Evolutionary conservation across 2,113 vertebrate species (phyloP), one percentile per base, ranked within the genome.

Genomic region (Orcinus orca): DNA sequence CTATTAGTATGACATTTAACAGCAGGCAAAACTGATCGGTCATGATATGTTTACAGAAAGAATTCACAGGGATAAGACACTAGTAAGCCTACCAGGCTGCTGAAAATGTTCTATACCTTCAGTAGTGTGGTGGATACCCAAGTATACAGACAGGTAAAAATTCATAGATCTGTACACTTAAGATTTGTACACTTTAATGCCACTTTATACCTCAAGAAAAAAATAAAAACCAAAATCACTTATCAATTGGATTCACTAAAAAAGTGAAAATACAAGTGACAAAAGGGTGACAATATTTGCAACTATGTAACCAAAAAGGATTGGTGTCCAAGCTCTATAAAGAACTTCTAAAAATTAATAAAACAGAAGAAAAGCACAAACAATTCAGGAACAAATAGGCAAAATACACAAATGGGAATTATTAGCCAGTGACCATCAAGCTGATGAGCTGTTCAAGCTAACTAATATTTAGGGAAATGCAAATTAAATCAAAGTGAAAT

Each of bases 401-500:
- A 73, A 73, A 77, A 3, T 26, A 58, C 11, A 26, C 74, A 77
- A 33, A 25, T 38, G 13, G 50, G 23, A 53, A 47, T 83, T 87
- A 21, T 26, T 50, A 79, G 47, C 76, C 44, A 91, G 29, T 60
- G 70, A 10, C n/a, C 62, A 84, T 20, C 65, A 89, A 89, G 33
- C 38, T 62, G 38, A 92, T 85, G 81, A 88, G 38, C 41, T 91
- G 36, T 67, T 84, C n/a, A 92, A 58, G 36, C 38, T 84, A 76
- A 71, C 21, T 41, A 93, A 13, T 38, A 88, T 91, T 67, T 63
- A 91, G 17, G 38, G 1, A 93, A 93, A 29, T 84, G 31, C 33
- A 96, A 88, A 88, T 97, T 95, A 93, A 84, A 68, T 71, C 7
- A 88, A 85, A 88, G 25, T 74, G 77, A 88, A 93, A 55, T 93